Conservation (phyloP, 2,888 invertebrate genomes). For the Osmoderma eremita region DNA sequence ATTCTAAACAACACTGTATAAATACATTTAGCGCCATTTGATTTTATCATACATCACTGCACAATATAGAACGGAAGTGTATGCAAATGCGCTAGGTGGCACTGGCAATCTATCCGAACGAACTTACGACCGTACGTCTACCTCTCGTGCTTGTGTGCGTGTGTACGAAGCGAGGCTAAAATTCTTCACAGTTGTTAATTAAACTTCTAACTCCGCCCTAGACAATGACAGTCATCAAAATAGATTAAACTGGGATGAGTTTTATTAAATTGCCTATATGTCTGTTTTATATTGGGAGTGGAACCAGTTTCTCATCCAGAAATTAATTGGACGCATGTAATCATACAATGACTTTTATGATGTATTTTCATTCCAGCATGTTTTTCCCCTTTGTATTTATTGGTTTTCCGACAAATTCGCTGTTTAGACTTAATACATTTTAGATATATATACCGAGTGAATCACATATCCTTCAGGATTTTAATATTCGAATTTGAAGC, state of each 20-base stretch:
- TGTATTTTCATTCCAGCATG: slow-evolving; percentile 25
- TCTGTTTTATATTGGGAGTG: slow-evolving; percentile 59
- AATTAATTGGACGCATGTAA: slow-evolving; percentile 56
- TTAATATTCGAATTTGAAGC: no score
- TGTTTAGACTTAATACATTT: no score
- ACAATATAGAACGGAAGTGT: neutral
- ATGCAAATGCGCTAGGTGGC: slow-evolving; percentile 16
- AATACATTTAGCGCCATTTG: no score
- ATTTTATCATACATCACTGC: slow-evolving; percentile 5
- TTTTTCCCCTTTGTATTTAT: neutral
- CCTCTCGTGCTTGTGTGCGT: slow-evolving; percentile 30
- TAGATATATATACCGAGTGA: no score
- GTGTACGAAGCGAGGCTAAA: slow-evolving; percentile 44
- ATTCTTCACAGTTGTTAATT: slow-evolving; percentile 60
- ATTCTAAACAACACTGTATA: no score
- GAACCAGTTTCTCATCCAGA: slow-evolving; percentile 41
- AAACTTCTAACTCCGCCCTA: slow-evolving; percentile 63
- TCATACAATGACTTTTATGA: slow-evolving; percentile 42
- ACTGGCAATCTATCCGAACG: slow-evolving; percentile 25
- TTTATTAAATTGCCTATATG: slow-evolving; percentile 62
- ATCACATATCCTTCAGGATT: no score
- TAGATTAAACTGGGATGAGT: slow-evolving; percentile 64
- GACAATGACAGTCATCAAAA: slow-evolving; percentile 64
- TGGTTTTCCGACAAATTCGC: no score
- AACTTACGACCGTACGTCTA: slow-evolving; percentile 24